These are phyloP conservation scores for Drosophila flavopinicola DNA, from an alignment of 2,888 invertebrate genomes.

Conservation along the genomic window DNA sequence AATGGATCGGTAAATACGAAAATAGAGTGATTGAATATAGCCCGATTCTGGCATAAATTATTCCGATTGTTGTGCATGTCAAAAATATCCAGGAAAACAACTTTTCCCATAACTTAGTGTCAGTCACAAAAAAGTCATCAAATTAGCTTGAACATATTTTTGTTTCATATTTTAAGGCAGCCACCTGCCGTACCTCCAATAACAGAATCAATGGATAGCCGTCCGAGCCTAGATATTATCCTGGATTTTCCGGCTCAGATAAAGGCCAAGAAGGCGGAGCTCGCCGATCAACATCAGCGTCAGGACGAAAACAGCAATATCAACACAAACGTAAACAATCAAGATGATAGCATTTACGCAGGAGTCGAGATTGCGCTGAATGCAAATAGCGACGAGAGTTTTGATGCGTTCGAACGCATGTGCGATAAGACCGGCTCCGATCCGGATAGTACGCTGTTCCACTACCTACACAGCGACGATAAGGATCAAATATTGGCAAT, in stretches of 20 bases:
- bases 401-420: constrained; percentile 81
- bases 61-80: constrained; percentile 22
- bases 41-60: constrained; percentile 2
- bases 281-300: constrained; percentile 6
- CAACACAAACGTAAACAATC: neutral
- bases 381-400: constrained; percentile 71
- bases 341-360: neutral
- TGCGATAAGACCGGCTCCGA: constrained; percentile 83
- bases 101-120: constrained; percentile 17
- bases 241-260: constrained; percentile 66
- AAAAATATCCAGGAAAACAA: neutral
- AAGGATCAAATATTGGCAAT: constrained; percentile 62
- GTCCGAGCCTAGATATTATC: constrained; percentile 72
- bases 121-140: neutral
- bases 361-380: neutral
- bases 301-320: constrained; percentile 1
- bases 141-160: neutral
- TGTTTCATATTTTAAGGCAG: constrained; percentile 30
- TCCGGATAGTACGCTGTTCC: constrained; percentile 82
- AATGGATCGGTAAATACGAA: constrained; percentile 80
- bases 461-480: constrained; percentile 76
- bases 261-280: constrained; percentile 26
- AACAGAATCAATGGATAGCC: constrained; percentile 45
- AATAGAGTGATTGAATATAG: constrained; percentile 22
- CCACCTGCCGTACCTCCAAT: constrained; percentile 9